phyloP scores from a whole-genome alignment of 2,888 invertebrate genomes.

The Crossocerus cetratus region DNA sequence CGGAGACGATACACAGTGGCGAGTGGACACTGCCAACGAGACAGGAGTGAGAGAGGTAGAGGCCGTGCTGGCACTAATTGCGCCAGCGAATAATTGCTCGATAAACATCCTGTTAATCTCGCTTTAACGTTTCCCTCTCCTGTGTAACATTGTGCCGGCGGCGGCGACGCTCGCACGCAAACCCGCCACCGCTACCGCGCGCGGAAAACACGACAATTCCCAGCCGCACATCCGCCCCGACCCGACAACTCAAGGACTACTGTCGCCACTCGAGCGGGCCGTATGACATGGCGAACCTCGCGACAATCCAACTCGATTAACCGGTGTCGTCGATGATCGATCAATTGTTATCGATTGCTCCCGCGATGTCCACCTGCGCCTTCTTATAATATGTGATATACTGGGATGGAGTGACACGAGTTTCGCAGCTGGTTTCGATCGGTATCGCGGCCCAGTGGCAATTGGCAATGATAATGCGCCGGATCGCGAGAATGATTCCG shows the following conservation, averaged over 20 bases:
- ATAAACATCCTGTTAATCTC: constrained; percentile 75
- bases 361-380: too few species aligned
- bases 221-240: constrained; percentile 43
- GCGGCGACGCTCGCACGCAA: constrained; percentile 48
- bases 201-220: constrained; percentile 49
- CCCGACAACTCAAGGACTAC: background rate
- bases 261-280: too few species aligned
- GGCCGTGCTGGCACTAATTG: constrained; percentile 66
- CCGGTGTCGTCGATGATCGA: too few species aligned
- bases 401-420: background rate
- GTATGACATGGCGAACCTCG: too few species aligned
- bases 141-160: constrained; percentile 47
- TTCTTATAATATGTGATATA: too few species aligned
- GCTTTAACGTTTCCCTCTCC: constrained; percentile 52
- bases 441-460: background rate
- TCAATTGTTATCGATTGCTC: background rate
- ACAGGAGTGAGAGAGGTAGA: constrained; percentile 32
- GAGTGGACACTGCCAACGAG: background rate
- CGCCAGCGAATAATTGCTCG: constrained; percentile 70
- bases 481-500: background rate
- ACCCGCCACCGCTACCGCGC: constrained; percentile 32
- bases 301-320: too few species aligned
- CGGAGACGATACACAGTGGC: constrained; percentile 42
- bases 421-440: background rate
- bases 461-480: background rate